phyloP scores from a whole-genome alignment of 2,113 vertebrate genomes.

The Macroglossus sobrinus region DNA sequence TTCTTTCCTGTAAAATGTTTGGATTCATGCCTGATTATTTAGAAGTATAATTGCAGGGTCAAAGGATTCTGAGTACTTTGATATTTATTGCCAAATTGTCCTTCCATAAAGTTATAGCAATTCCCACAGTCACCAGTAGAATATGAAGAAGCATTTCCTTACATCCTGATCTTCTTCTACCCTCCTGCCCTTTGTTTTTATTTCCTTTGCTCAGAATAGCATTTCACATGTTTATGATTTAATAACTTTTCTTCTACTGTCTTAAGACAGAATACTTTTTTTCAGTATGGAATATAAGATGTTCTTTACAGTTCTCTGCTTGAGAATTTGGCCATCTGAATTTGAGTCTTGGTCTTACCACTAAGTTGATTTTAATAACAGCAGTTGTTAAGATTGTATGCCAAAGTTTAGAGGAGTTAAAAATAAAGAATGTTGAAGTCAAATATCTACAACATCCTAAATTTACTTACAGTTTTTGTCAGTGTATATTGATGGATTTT shows the following conservation, averaged over 20 bases:
- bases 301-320: not conserved
- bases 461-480: not conserved
- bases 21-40: not conserved
- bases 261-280: not conserved
- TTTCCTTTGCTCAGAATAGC: not conserved
- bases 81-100: not conserved
- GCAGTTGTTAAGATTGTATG: not conserved
- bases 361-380: not conserved
- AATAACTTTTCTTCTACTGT: not conserved
- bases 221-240: not conserved
- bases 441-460: not conserved
- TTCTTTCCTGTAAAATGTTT: constrained; percentile 2
- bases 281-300: not conserved
- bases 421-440: not conserved
- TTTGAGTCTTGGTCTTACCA: not conserved
- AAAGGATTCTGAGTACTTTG: not conserved
- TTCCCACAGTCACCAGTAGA: not conserved
- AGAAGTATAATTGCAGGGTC: not conserved
- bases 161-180: not conserved
- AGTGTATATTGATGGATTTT: not conserved
- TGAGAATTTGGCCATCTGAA: not conserved
- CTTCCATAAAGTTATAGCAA: not conserved
- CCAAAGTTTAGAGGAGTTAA: not conserved
- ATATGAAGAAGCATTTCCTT: not conserved
- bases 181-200: not conserved